Evolutionary conservation across 30 jellyfish, hydroid and myxozoan species (phyloP).

Genomic region (Nemopilema nomurai): DNA sequence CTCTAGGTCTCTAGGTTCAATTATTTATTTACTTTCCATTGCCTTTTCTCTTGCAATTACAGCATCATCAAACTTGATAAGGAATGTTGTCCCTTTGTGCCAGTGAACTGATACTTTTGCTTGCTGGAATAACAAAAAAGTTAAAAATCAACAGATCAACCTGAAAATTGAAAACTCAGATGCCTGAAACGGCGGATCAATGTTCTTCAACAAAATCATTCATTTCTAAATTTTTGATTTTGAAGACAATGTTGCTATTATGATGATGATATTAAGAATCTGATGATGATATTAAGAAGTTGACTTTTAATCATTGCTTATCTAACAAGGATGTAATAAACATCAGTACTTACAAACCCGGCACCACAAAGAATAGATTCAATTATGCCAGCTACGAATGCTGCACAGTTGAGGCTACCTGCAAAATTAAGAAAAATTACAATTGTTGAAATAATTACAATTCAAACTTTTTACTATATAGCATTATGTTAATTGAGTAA

Average conservation of each 20-base stretch:
- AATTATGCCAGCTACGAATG: constrained; percentile 93
- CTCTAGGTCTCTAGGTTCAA: no score
- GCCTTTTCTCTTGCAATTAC: constrained; percentile 97
- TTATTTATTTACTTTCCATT: constrained; percentile 77
- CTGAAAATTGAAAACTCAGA: not conserved
- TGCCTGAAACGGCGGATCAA: no score
- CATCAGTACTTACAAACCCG: constrained; percentile 63
- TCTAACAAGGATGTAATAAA: no score
- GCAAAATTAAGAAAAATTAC: not conserved
- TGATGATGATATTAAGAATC: not conserved
- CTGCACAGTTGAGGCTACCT: constrained; percentile 92
- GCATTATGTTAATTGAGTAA: no score
- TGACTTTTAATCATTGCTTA: no score
- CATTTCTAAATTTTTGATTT: no score
- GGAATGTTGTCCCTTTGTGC: constrained; percentile 99
- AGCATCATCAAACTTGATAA: constrained; percentile 95
- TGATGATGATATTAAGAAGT: not conserved
- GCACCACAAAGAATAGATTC: constrained; percentile 94
- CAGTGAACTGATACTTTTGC: constrained; percentile 98
- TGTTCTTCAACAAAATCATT: no score
- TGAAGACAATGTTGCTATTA: not conserved
- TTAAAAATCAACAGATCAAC: not conserved
- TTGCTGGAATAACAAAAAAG: constrained; percentile 42
- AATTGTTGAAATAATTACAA: no score
- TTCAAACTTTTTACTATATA: no score